A percentile compares a stretch with the other conserved stretches of the same genome.
These are phyloP conservation scores for Adineta ricciae DNA, from an alignment of 2,888 invertebrate species.

Conservation along the genomic window DNA sequence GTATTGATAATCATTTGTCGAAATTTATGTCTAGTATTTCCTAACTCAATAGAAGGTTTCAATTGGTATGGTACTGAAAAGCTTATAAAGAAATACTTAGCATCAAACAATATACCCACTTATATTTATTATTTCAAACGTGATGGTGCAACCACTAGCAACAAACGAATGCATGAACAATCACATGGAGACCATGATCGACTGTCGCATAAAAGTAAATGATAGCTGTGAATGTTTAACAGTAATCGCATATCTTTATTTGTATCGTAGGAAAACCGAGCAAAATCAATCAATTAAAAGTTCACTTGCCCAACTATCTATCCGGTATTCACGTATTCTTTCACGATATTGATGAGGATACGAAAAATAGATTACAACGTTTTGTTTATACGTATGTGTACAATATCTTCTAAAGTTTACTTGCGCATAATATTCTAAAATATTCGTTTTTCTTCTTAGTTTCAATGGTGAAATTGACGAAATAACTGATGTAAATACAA, in stretches of 20 bases:
- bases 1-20: neutral
- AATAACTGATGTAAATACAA: neutral
- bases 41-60: conserved; percentile 38
- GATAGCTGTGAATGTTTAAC: neutral
- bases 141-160: neutral
- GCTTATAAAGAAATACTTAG: conserved; percentile 46
- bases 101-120: conserved; percentile 43
- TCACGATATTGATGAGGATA: conserved; percentile 38
- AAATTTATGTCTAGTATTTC: neutral
- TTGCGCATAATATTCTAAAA: neutral
- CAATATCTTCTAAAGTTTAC: neutral
- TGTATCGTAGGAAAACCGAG: neutral
- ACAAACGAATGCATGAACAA: neutral
- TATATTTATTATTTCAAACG: conserved; percentile 42
- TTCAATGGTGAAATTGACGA: neutral
- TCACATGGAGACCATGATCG: neutral
- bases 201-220: neutral
- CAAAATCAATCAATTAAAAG: neutral
- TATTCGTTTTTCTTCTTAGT: neutral
- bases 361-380: conserved; percentile 39
- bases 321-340: conserved; percentile 39
- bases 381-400: conserved; percentile 46
- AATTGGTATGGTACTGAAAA: conserved; percentile 51
- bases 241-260: neutral
- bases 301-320: conserved; percentile 38